These are phyloP conservation scores for Neogale vison DNA, from an alignment of 2,113 vertebrate species.

Conservation along the genomic window DNA sequence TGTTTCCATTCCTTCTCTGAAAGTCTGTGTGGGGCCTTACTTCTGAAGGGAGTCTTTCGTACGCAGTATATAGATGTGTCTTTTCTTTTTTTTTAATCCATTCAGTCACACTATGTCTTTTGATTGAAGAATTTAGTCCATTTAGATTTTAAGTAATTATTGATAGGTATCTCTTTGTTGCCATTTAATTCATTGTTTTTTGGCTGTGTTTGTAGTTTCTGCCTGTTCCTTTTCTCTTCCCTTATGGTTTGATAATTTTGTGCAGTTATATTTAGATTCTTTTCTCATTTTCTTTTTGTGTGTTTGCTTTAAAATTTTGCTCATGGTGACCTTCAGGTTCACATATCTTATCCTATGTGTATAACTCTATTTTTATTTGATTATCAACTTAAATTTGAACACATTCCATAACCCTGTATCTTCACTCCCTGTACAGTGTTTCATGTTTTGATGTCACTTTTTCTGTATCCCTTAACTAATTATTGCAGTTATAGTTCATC, in stretches of 20 bases:
- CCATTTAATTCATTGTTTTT: background rate
- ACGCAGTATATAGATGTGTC: background rate
- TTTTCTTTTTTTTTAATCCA: background rate
- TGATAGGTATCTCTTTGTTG: background rate
- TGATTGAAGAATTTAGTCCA: background rate
- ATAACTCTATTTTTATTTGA: no score
- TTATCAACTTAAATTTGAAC: no score
- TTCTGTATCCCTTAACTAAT: no score
- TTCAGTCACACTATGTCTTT: background rate
- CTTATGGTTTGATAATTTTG: background rate
- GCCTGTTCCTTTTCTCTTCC: background rate
- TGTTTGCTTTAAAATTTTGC: background rate
- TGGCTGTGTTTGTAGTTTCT: background rate
- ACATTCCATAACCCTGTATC: no score
- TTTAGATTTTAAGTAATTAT: background rate
- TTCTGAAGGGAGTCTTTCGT: background rate
- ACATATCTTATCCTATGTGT: background rate
- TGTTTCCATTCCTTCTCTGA: background rate
- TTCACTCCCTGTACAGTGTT: no score
- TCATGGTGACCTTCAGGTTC: background rate
- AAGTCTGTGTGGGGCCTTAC: background rate
- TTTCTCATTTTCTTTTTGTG: background rate
- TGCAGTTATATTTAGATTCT: background rate
- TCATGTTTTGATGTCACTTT: no score
- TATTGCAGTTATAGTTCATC: background rate